phyloP scores from a whole-genome alignment of 2,113 vertebrate species.

The Cryptotis parvus region DNA sequence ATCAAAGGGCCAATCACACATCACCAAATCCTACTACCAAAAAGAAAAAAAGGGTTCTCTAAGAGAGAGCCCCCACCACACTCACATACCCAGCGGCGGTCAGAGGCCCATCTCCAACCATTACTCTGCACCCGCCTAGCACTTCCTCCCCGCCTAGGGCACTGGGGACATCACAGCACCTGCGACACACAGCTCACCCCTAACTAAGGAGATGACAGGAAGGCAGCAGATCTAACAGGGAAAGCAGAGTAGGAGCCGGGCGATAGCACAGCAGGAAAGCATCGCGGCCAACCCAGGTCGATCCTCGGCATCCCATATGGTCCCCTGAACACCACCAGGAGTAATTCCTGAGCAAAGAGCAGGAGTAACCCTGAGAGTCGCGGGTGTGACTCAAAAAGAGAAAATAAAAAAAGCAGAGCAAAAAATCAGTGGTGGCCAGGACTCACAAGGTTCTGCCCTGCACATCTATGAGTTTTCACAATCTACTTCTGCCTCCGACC shows the following conservation, averaged over 20 bases:
- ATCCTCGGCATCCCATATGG: no score
- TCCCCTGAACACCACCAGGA: no score
- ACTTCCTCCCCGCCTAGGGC: not conserved
- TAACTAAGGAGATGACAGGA: not conserved
- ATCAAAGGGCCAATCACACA: conserved; percentile 21
- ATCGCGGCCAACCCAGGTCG: no score
- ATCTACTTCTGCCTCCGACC: not conserved
- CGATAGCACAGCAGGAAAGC: no score
- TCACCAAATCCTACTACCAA: conserved; percentile 23
- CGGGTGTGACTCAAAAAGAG: no score
- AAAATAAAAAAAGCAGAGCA: no score
- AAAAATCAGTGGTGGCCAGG: not conserved
- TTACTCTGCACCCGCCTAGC: not conserved
- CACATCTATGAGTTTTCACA: not conserved
- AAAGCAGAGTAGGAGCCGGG: no score
- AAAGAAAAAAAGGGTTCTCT: not conserved
- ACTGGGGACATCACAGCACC: not conserved
- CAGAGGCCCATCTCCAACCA: not conserved
- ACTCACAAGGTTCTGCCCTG: not conserved
- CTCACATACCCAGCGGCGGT: no score
- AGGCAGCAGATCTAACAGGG: not conserved
- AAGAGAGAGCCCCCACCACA: not conserved
- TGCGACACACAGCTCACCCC: not conserved
- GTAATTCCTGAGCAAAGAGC: no score
- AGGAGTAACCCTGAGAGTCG: no score